Base-by-base conservation (phyloP, 2,797 vertebrate species). In the Spondyliosoma cantharus region DNA sequence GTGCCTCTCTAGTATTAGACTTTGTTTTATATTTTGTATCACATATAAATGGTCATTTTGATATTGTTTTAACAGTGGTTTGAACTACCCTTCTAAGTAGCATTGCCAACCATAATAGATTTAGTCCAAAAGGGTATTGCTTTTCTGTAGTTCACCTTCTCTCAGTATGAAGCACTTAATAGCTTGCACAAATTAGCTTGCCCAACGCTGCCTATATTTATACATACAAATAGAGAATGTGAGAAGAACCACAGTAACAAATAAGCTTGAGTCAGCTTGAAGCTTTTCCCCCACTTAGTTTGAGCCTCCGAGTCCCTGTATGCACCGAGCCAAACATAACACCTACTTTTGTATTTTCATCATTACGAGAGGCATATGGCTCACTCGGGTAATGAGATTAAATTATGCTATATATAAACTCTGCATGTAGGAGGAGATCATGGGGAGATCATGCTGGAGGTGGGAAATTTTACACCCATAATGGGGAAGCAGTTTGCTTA, bases 371-470 rank as follows among this genome's bases (percentile, higher is more conserved):
- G 80, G 74, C 75, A 80, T 81, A 70, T 78, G 72, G 32, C 62
- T 81, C 63, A 76, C 70, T 46, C 50, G 50, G 61, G 56, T 78
- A 83, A 81, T 74, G 80, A 66, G 85, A 87, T 80, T 82, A 82
- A 79, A 78, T 78, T 14, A 46, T 32, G 65, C 56, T 75, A 70
- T 78, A 82, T 65, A 76, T 86, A 78, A 71, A 76, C 78, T 53
- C n/a, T n/a, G 62, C 67, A 66, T 72, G 83, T 83, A 78, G 81
- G 85, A 82, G 71, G 81, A 67, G 50, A 80, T 79, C 83, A 83
- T 62, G 56, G 24, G 42, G 63, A 72, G 68, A 83, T 67, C 62
- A 53, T 76, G 69, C 32, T 85, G 82, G 69, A 83, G 73, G 81
- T 80, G 74, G 61, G 61, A 71, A 53, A 67, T 67, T 80, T 86